Evolutionary conservation across 2,797 vertebrate genomes (phyloP), one percentile per base, ranked within the genome.

Genomic region (Myotis daubentonii): DNA sequence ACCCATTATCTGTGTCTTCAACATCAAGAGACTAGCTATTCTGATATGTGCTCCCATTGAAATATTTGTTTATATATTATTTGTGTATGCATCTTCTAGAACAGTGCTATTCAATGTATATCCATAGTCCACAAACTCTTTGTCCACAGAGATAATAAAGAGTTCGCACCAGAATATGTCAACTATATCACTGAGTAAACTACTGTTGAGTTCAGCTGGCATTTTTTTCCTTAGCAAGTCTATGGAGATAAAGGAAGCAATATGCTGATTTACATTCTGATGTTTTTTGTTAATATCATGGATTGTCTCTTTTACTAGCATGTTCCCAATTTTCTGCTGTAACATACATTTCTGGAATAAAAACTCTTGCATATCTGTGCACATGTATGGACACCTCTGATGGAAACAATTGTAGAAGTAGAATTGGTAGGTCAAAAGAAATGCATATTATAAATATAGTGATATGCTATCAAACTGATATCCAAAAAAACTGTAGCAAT

Each of bases 281-380:
- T 91, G 4, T 62, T 71, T 92, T 23, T 44, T 66, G 33, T 90
- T 91, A 87, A 85, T 78, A 22, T 87, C 13, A 93, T 78, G 49
- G n/a, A 22, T 16, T 89, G 17, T n/a, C 30, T 89, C 30, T 65
- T 68, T 71, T 49, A 86, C 13, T 49, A 87, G n/a, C 41, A 85
- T 65, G 33, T 47, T 7, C 51, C n/a, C 49, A 68, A 76, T 38
- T 75, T 83, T 89, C 60, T 92, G 53, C 30, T 49, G 6, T 82
- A 93, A 93, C 3, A 85, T 4, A 74, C 17, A 93, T 71, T 71
- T 94, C 86, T 74, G 53, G 36, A 72, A 51, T 3, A 87, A 91
- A 91, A 3, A 72, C 41, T 17, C 23, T 36, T 79, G 28, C 6
- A 87, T 10, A 87, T 62, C 20, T 92, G 28, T 53, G 6, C 8